Conservation (phyloP, 1,140 invertebrate species). For the Temnothorax curvispinosus region DNA sequence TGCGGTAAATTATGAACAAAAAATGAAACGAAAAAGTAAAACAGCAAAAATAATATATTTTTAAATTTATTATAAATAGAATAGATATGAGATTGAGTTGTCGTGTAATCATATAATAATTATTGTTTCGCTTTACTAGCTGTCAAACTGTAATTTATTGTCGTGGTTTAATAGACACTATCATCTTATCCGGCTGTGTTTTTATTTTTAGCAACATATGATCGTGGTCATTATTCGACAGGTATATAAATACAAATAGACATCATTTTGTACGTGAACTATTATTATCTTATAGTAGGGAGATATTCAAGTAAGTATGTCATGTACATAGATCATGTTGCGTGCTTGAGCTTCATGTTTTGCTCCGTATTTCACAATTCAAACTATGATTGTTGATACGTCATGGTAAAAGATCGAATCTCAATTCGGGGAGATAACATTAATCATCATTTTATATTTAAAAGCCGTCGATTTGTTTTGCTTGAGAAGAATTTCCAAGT, state of each 20-base stretch:
- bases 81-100: not conserved
- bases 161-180: not conserved
- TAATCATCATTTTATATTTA: not conserved
- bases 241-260: not conserved
- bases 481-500: not conserved
- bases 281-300: slow-evolving; percentile 20
- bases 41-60: not conserved
- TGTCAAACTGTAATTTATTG: not conserved
- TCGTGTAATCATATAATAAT: not conserved
- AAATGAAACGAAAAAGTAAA: not conserved
- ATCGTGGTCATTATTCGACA: not conserved
- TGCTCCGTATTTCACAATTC: slow-evolving; percentile 9
- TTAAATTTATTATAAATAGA: not conserved
- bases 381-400: not conserved
- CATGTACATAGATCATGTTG: not conserved
- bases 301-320: slow-evolving; percentile 23
- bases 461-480: not conserved
- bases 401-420: not conserved
- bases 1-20: not conserved
- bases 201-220: not conserved
- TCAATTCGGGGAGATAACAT: not conserved
- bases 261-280: slow-evolving; percentile 5
- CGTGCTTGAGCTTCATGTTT: not conserved
- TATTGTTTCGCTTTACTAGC: not conserved
- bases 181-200: not conserved